Evolutionary conservation across 2,888 invertebrate species (phyloP).

Genomic region (Allophyes oxyacanthae): DNA sequence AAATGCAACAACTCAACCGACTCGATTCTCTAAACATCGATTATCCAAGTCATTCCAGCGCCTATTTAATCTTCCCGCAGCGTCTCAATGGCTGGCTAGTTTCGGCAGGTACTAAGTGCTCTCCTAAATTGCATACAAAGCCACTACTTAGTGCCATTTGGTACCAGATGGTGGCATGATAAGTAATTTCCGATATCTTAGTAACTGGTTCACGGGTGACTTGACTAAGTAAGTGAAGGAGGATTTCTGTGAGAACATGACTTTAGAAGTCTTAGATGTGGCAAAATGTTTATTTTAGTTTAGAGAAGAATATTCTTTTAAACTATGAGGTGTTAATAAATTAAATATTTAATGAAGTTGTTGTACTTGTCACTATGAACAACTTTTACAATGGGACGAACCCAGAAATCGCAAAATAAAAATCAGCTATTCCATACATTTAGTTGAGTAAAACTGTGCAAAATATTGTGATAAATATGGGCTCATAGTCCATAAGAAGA

Average conservation of each 20-base stretch:
- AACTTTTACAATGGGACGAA: no score
- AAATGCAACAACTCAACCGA: no score
- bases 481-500: slow-evolving; percentile 3
- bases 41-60: not conserved
- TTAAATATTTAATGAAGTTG: no score
- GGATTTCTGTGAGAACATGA: slow-evolving; percentile 6
- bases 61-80: slow-evolving; percentile 9
- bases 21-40: not conserved
- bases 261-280: no score
- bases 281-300: no score
- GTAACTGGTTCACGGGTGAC: slow-evolving; percentile 26
- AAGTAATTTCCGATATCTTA: slow-evolving; percentile 56
- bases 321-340: no score
- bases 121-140: slow-evolving; percentile 46
- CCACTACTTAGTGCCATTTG: slow-evolving; percentile 35
- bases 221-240: slow-evolving; percentile 18
- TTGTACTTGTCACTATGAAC: no score
- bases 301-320: no score
- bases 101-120: slow-evolving; percentile 37
- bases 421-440: no score
- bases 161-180: slow-evolving; percentile 44
- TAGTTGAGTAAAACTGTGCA: no score
- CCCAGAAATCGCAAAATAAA: no score
- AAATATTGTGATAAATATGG: no score
- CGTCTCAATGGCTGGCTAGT: slow-evolving; percentile 19